phyloP scores from a whole-genome alignment of 1,140 invertebrate species.

The Apis laboriosa region DNA sequence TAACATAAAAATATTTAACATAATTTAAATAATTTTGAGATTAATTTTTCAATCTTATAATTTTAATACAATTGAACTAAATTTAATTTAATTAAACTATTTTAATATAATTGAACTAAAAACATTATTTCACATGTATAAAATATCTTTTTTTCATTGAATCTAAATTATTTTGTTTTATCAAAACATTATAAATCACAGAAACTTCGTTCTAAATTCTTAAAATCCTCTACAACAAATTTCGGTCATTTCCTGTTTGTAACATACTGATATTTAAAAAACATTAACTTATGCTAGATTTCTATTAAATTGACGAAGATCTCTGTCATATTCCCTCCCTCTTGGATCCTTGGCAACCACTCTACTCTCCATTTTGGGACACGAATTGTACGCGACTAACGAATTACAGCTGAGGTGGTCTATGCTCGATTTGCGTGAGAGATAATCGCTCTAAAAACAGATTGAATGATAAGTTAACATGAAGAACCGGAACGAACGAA shows the following conservation, averaged over 20 bases:
- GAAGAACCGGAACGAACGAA: constrained; percentile 47
- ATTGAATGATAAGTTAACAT: constrained; percentile 50
- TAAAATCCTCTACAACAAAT: neutral
- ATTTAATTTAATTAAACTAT: too few species aligned
- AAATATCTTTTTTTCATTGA: too few species aligned
- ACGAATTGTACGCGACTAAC: constrained; percentile 16
- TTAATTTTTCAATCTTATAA: too few species aligned
- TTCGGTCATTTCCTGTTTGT: neutral
- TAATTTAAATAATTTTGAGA: too few species aligned
- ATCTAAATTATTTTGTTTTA: too few species aligned
- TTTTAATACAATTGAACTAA: too few species aligned
- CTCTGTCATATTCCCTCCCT: neutral
- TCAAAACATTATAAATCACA: too few species aligned
- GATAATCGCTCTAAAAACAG: constrained; percentile 54
- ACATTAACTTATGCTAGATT: neutral
- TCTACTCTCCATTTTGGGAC: constrained; percentile 42
- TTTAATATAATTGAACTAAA: too few species aligned
- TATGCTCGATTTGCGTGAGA: constrained; percentile 62
- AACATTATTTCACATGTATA: too few species aligned
- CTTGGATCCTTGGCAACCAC: neutral
- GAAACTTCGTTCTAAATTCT: neutral
- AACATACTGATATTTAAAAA: neutral
- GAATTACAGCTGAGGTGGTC: constrained; percentile 55
- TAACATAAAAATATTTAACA: too few species aligned
- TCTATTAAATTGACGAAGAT: constrained; percentile 21